Base-by-base conservation (phyloP, 2,113 vertebrate genomes). In the Albula glossodonta region DNA sequence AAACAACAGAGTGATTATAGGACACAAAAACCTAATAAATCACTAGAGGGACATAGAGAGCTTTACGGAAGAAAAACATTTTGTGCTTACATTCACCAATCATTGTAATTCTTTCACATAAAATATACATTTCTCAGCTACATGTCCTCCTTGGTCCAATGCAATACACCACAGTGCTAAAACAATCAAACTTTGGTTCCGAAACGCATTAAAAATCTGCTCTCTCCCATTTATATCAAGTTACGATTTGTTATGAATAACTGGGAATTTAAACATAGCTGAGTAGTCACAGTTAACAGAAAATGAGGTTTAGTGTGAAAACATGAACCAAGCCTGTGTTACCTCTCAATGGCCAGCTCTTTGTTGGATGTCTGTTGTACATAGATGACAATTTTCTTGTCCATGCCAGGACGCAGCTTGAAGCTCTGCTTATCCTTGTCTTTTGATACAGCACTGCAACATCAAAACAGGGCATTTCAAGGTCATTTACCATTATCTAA, bases 381-480 rank as follows among this genome's bases (percentile, higher is more conserved):
- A 19, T 97, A 99, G 87, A 99, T 98, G 86, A 99, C 98, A 82
- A 99, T 98, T 93, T 99, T 99, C 94, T 99, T 99, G 94, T 98
- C 98, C 91, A 98, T 96, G 78, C 98, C 98, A 50, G 98, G 97
- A 63, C 98, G 97, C 15, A 99, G 96, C 90, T 99, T 99, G 94
- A 99, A 99, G 94, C 97, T 99, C 86, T 99, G 98, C 87, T 97
- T 96, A 93, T 99, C 98, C 90, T 99, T 99, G 94, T 99, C 98
- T 94, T 99, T 99, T 57, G 97, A 97, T 79, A 99, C 98, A 13
- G 98, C 97, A 87, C 98, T 99, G 92, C 77, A 89, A 31, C 66
- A 31, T 81, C 5, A n/a, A n/a, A 83, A 83, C 53, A 25, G 86
- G 5, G 86, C 82, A 49, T 51, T 82, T 1, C 13, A 60, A 50